phyloP scores from a whole-genome alignment of 2,888 invertebrate species.

The Ophion ventricosus region DNA sequence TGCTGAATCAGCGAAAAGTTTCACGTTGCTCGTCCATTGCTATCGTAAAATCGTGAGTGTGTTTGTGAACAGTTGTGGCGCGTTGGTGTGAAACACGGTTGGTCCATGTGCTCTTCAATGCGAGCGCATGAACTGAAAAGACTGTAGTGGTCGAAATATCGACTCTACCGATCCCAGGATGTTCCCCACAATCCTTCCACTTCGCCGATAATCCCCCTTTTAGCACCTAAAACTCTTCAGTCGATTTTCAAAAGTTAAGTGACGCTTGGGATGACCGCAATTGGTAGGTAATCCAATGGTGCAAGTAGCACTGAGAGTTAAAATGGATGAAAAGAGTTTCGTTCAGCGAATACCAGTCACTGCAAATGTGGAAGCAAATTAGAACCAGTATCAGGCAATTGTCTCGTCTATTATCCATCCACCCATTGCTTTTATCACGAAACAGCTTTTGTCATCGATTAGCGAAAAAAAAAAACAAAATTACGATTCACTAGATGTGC shows the following conservation, averaged over 20 bases:
- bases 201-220: constrained; percentile 29
- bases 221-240: constrained; percentile 8
- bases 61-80: constrained; percentile 21
- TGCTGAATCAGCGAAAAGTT: constrained; percentile 56
- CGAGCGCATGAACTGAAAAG: constrained; percentile 19
- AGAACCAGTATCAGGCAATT: background rate
- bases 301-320: background rate
- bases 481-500: too few species aligned
- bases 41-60: constrained; percentile 12
- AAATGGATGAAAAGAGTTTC: background rate
- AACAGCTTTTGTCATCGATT: background rate
- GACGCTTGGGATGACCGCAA: constrained; percentile 35
- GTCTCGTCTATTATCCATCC: background rate
- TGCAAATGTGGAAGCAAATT: background rate
- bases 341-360: background rate
- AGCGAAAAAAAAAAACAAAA: background rate
- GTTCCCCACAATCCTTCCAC: constrained; percentile 5
- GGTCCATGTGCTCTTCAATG: background rate
- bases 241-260: constrained; percentile 49
- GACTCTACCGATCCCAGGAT: constrained; percentile 21
- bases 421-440: background rate
- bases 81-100: background rate
- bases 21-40: background rate
- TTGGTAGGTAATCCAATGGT: constrained; percentile 14
- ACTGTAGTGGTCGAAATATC: constrained; percentile 37